Evolutionary conservation across 2,888 invertebrate species (phyloP), one percentile per base, ranked within the genome.

Genomic region (Lithophane socia): DNA sequence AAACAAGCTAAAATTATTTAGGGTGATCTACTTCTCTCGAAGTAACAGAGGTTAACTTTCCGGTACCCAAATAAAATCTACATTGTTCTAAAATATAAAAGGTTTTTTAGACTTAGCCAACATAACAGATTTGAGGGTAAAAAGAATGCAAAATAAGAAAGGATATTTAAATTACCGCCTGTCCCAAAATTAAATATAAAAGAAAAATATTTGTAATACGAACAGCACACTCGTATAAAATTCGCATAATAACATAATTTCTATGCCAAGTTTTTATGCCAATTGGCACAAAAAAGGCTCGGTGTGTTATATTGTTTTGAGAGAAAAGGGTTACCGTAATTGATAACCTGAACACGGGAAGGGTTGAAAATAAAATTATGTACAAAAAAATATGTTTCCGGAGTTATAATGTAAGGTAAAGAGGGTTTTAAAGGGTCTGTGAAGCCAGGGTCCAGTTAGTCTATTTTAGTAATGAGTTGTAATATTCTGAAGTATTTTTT

Each of bases 191-290:
- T 37, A n/a, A 64, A 64, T 60, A 64, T 42, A 58, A 75, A 83
- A 80, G 63, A 68, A 72, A 73, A 73, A 77, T 75, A 85, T 80
- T 84, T 79, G 42, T 64, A 72, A 80, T 72, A 72, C 63, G 60
- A 73, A 80, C 63, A 74, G 66, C 74, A 67, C 67, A 82, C 76
- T 77, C 68, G 21, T 84, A 84, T 87, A 86, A 87, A 84, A 86
- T 88, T 88, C 86, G 86, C 89, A 88, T 88, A 90, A 90, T 86
- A 86, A 83, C 77, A 90, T 88, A 86, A 88, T 90, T 90, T 85
- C 84, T 83, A 88, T 88, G 78, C 81, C 80, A 77, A 78, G 65
- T 84, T 83, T 87, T 86, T 88, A 75, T 85, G 65, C 80, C 83
- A 85, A 90, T 89, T 86, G 85, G 81, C 85, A 84, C 86, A 86